Percentiles rank a stretch among this genome's conserved stretches.
Conservation (phyloP, 2,888 invertebrate species). For the Tetramorium bicarinatum region DNA sequence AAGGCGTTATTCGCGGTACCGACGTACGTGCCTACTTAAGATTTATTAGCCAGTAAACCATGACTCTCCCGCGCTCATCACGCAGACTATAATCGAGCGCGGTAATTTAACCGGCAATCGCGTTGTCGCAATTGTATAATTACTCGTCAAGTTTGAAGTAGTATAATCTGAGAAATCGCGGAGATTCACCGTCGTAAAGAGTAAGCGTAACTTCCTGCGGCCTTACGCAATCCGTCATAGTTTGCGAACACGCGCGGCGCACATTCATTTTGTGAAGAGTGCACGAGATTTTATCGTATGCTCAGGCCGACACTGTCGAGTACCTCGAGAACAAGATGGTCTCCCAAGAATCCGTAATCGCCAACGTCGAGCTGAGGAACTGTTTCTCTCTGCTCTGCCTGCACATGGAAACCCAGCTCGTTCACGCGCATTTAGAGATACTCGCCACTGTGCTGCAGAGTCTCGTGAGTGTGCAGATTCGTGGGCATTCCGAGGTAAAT, state of each 20-base stretch:
- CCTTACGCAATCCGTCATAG: slow-evolving; percentile 58
- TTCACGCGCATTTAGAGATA: slow-evolving; percentile 89
- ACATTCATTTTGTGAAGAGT: slow-evolving; percentile 23
- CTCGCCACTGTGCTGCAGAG: slow-evolving; percentile 88
- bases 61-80: slow-evolving; percentile 1
- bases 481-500: slow-evolving; percentile 88
- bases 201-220: slow-evolving; percentile 46
- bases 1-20: slow-evolving; percentile 89
- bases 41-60: slow-evolving; percentile 10
- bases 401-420: slow-evolving; percentile 89
- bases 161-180: not conserved
- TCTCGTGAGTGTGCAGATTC: slow-evolving; percentile 87
- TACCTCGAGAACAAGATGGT: slow-evolving; percentile 89
- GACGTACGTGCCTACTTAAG: slow-evolving; percentile 85
- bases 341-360: slow-evolving; percentile 89
- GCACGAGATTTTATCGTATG: slow-evolving; percentile 46
- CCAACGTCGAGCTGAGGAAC: slow-evolving; percentile 88
- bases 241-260: slow-evolving; percentile 13
- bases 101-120: slow-evolving; percentile 34
- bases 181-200: not conserved
- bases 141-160: slow-evolving; percentile 3
- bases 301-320: slow-evolving; percentile 89
- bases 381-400: slow-evolving; percentile 89
- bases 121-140: slow-evolving; percentile 42
- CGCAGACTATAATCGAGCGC: not conserved